phyloP scores from a whole-genome alignment of 53 echinoderm and acorn worm species.

The Stichopus horrens region DNA sequence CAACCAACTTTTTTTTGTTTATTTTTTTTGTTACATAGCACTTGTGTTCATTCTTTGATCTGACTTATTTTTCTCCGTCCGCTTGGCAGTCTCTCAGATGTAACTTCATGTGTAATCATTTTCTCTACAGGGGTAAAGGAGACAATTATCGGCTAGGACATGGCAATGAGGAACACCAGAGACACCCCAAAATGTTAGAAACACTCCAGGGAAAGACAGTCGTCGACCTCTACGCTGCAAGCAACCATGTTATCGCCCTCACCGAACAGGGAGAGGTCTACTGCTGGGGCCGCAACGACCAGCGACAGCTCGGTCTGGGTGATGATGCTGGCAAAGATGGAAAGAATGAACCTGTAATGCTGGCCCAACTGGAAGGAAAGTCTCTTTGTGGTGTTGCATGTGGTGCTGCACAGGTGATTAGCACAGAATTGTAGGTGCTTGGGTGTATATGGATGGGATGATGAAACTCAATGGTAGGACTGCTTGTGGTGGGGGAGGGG shows the following conservation, averaged over 20 bases:
- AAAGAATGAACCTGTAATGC: conserved; percentile 66
- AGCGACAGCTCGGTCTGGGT: conserved; percentile 70
- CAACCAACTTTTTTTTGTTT: too few species aligned
- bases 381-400: conserved; percentile 80
- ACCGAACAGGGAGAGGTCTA: conserved; percentile 82
- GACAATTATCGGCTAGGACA: conserved; percentile 89
- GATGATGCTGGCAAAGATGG: conserved; percentile 56
- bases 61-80: too few species aligned
- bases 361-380: conserved; percentile 82
- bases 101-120: background rate
- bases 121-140: conserved; percentile 82
- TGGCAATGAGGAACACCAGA: conserved; percentile 80
- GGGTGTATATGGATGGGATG: background rate
- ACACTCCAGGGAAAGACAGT: conserved; percentile 75
- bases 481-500: background rate
- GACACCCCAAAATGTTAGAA: conserved; percentile 83
- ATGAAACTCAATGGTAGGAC: background rate
- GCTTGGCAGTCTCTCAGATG: too few species aligned
- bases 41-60: too few species aligned
- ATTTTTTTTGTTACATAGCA: too few species aligned
- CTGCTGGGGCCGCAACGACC: conserved; percentile 87
- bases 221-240: conserved; percentile 67
- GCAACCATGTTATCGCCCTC: conserved; percentile 63
- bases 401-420: conserved; percentile 74
- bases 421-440: background rate